Evolutionary conservation across 53 echinoderm and acorn worm species (phyloP), one percentile per base, ranked within the genome.

Genomic region (Henricia sp.): DNA sequence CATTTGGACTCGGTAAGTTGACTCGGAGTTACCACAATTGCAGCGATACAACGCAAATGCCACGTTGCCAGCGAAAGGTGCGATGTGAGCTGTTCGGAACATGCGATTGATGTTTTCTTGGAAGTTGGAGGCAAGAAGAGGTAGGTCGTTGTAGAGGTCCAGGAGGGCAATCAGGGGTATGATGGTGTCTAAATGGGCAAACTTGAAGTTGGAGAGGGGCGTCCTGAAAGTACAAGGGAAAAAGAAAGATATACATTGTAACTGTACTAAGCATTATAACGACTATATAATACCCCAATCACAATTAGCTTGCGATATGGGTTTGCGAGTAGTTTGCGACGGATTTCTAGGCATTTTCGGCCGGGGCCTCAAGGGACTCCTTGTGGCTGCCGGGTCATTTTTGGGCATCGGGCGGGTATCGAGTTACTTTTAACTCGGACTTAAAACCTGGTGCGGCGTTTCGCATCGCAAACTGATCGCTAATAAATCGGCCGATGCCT

Each of bases 111-210:
- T 48, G 40, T 83, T 71, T 23, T 72, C 63, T 30, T 50, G 56
- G 65, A 88, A 91, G 70, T 68, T 87, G 10, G 82, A 50, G 9
- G 88, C 84, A 10, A 41, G 32, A 3, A 88, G 88, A 23, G 70
- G 38, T 0, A 51, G 50, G 43, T 88, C 88, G 42, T 67, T 60
- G 33, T 62, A 88, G 0, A 91, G 85, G 36, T 51, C 72, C 57
- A 91, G 67, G 29, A 94, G 40, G 1, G 91, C 16, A 14, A 78
- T 62, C 5, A 94, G 77, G 9, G 88, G 87, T 12, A 88, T 37
- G 11, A 94, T 37, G 33, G 94, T 94, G 17, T 91, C 89, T 1
- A 89, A 89, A 63, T 94, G 94, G 34, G 66, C 94, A 72, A 94
- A 91, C 63, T 94, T 91, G 71, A 88, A 91, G 33, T 52, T 51